Base-by-base conservation (phyloP, 2,888 invertebrate species). In the Caenorhabditis macrosperma region DNA sequence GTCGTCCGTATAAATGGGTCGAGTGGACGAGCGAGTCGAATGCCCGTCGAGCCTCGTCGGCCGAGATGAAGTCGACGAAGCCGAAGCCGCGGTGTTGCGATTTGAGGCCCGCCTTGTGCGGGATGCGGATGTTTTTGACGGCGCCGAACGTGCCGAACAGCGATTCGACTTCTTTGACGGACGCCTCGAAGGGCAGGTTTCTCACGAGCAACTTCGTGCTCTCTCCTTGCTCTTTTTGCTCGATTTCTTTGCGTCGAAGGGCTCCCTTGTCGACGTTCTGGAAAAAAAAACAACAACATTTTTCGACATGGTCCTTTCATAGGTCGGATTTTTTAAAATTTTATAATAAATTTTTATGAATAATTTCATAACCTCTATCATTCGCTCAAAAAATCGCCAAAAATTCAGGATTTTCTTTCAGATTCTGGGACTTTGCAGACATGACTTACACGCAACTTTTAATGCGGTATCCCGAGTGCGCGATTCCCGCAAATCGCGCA, bases 1-100 rank as follows among this genome's bases (percentile, higher is more conserved):
- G 93, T 84, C 98, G 93, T 0, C 98, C 98, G 91, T 96, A 98
- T 92, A 99, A 94, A 93, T 99, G 99, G 67, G 98, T 98, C 88
- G 97, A 97, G 91, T 95, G 95, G 86, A 95, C 82, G 10, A 90
- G 82, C 12, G 87, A 55, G 82, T 96, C 95, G 91, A 97, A 96
- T 0, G 98, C 98, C 91, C 94, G 93, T 94, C 96, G 96, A 0
- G 99, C 97, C 91, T 97, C 96, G 82, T 94, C 94, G 1, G 66
- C 67, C 6, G 81, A 81, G 15, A 94, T 92, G 91, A 94, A 99
- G 91, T 99, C 98, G 4, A 99, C 94, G 91, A 99, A 99, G 7
- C 95, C 96, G 92, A 99, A 99, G 66, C 99, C 99, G 89, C 97
- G 93, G 91, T 98, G 97, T 84, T 89, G 66, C 7, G 78, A 66